phyloP scores from a whole-genome alignment of 1,140 invertebrate genomes.

The Alviniconcha marisindica region DNA sequence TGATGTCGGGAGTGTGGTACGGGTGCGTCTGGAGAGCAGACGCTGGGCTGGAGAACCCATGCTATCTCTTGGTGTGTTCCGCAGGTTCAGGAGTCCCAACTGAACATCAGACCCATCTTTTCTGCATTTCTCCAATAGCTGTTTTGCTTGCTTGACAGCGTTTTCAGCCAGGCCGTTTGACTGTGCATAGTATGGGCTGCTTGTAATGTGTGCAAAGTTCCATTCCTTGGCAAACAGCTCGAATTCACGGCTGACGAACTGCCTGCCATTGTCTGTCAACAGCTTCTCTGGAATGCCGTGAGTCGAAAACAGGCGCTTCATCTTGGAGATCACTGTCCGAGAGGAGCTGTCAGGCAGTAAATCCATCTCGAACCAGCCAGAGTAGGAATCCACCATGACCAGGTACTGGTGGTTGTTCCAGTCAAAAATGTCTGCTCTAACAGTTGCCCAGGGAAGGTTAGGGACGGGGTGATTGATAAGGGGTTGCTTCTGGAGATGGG shows the following conservation, averaged over 20 bases:
- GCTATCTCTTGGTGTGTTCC: neutral
- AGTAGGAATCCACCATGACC: constrained; percentile 12
- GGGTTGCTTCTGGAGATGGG: constrained; percentile 5
- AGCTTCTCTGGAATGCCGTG: neutral
- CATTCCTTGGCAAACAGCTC: neutral
- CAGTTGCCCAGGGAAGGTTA: constrained; percentile 25
- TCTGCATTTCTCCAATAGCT: neutral
- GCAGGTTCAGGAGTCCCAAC: neutral
- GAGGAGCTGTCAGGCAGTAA: neutral
- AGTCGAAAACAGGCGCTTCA: no score
- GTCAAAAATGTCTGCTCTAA: neutral
- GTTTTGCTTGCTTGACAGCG: constrained; percentile 15
- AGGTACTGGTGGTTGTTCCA: constrained; percentile 13
- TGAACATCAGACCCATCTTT: neutral
- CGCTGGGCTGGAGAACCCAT: constrained; percentile 19
- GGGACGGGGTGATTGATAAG: constrained; percentile 29
- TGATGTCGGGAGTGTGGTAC: neutral
- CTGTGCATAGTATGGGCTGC: constrained; percentile 3
- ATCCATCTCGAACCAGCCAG: constrained; percentile 6
- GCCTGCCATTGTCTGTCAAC: neutral
- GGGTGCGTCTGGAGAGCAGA: neutral
- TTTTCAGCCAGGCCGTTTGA: constrained; percentile 11
- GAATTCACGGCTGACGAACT: no score
- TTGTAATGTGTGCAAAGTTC: constrained; percentile 10
- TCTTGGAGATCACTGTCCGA: neutral